A percentile compares a stretch with the other conserved stretches of the same genome.
Evolutionary conservation across 2,113 vertebrate species (phyloP).

Genomic region (Bujurquina vittata): DNA sequence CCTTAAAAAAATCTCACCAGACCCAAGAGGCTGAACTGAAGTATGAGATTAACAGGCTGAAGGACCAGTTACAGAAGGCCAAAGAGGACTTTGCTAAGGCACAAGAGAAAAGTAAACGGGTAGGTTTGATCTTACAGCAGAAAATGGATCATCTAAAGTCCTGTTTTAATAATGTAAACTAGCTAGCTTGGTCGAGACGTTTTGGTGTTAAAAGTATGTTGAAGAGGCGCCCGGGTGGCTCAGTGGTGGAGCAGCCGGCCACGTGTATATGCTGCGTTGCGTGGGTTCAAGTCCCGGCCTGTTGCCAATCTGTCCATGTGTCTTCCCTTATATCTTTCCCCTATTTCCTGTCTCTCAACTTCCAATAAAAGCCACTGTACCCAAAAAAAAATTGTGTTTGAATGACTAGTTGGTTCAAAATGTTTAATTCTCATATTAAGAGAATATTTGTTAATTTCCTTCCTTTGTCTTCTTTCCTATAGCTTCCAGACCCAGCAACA

Average conservation of each 20-base stretch:
- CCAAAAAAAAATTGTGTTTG: neutral
- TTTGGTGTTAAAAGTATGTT: neutral
- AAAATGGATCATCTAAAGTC: neutral
- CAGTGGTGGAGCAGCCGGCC: too few species aligned
- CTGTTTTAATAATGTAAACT: neutral
- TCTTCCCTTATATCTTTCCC: too few species aligned
- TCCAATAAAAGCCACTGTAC: too few species aligned
- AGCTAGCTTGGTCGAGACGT: neutral
- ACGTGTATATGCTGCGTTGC: too few species aligned
- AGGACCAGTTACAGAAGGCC: slow-evolving; percentile 79
- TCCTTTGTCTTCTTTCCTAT: neutral
- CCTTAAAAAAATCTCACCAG: slow-evolving; percentile 83
- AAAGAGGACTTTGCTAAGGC: slow-evolving; percentile 81
- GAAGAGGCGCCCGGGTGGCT: neutral
- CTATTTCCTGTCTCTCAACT: too few species aligned
- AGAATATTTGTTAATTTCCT: neutral
- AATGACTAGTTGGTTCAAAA: neutral
- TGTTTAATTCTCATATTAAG: neutral
- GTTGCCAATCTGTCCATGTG: too few species aligned
- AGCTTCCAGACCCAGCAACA: slow-evolving; percentile 83
- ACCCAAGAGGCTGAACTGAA: slow-evolving; percentile 82
- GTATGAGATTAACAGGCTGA: slow-evolving; percentile 79
- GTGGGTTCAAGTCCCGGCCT: too few species aligned
- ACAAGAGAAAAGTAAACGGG: slow-evolving; percentile 78
- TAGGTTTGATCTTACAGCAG: slow-evolving; percentile 21